These are phyloP conservation scores for Euglossa dilemma DNA, from an alignment of 1,140 invertebrate species.

Conservation along the genomic window DNA sequence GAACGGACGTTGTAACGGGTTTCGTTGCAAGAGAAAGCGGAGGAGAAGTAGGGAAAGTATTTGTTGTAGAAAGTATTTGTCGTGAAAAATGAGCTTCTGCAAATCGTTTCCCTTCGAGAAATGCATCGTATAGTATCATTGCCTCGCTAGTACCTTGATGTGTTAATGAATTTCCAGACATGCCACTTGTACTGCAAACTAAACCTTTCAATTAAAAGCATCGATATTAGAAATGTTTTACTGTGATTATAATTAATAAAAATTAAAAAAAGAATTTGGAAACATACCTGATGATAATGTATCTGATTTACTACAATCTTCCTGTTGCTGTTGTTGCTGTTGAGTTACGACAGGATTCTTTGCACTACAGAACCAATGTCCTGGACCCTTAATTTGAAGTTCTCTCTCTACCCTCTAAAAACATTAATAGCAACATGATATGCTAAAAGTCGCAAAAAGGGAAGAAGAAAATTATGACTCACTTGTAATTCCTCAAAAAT, in stretches of 20 bases:
- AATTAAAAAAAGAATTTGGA: constrained; percentile 73
- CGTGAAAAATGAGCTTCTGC: constrained; percentile 57
- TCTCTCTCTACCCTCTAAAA: constrained; percentile 88
- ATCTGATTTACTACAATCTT: constrained; percentile 72
- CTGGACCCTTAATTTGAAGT: constrained; percentile 86
- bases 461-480: constrained; percentile 48
- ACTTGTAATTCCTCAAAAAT: constrained; percentile 91
- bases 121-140: constrained; percentile 73
- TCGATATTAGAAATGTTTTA: constrained; percentile 25
- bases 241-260: constrained; percentile 13
- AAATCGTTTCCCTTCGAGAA: constrained; percentile 52
- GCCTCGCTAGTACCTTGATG: constrained; percentile 73
- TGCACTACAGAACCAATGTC: constrained; percentile 79
- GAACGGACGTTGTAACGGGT: constrained; percentile 59
- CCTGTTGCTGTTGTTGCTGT: constrained; percentile 60
- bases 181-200: constrained; percentile 73
- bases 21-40: constrained; percentile 64
- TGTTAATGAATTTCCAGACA: constrained; percentile 70
- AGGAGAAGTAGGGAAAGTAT: constrained; percentile 62
- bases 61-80: constrained; percentile 70
- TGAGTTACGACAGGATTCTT: constrained; percentile 55
- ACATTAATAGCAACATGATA: not conserved
- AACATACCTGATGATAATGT: constrained; percentile 73
- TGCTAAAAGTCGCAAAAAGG: not conserved
- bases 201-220: constrained; percentile 70